phyloP scores from a whole-genome alignment of 2,888 invertebrate species.

The Harpalus rubripes region DNA sequence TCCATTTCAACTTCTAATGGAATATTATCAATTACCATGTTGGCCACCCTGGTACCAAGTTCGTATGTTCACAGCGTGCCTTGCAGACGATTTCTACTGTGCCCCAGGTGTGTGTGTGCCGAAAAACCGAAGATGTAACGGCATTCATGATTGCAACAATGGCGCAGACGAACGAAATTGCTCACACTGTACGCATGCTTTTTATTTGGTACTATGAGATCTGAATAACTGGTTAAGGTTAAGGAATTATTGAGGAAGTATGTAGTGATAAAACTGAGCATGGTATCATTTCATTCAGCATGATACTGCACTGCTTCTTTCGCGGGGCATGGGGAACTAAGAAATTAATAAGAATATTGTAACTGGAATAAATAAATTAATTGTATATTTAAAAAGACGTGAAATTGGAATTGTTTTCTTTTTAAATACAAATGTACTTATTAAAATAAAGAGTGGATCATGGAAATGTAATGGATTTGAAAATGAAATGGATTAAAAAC shows the following conservation, averaged over 20 bases:
- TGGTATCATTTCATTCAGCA: constrained; percentile 44
- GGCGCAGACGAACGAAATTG: constrained; percentile 81
- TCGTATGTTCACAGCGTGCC: constrained; percentile 71
- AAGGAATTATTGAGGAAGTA: constrained; percentile 36
- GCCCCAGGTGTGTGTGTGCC: constrained; percentile 83
- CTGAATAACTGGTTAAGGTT: constrained; percentile 16
- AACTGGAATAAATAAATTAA: background rate
- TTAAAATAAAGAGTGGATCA: too few species aligned
- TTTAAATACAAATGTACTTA: background rate
- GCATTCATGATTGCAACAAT: constrained; percentile 80
- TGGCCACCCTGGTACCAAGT: constrained; percentile 29
- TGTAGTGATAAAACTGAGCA: constrained; percentile 12
- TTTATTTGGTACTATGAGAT: constrained; percentile 51
- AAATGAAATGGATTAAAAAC: too few species aligned
- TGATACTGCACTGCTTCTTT: constrained; percentile 15
- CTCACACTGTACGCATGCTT: constrained; percentile 73
- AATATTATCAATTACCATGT: constrained; percentile 18
- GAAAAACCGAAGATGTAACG: constrained; percentile 79
- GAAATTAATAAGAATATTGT: background rate
- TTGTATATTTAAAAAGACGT: background rate
- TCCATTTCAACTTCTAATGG: constrained; percentile 52
- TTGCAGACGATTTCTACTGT: constrained; percentile 80
- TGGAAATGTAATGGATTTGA: too few species aligned
- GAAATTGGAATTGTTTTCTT: constrained; percentile 2
- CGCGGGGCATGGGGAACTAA: constrained; percentile 29